Percentiles rank a stretch among this genome's conserved stretches.
Evolutionary conservation across 2,113 vertebrate genomes (phyloP).

Genomic region (Butorides virescens): DNA sequence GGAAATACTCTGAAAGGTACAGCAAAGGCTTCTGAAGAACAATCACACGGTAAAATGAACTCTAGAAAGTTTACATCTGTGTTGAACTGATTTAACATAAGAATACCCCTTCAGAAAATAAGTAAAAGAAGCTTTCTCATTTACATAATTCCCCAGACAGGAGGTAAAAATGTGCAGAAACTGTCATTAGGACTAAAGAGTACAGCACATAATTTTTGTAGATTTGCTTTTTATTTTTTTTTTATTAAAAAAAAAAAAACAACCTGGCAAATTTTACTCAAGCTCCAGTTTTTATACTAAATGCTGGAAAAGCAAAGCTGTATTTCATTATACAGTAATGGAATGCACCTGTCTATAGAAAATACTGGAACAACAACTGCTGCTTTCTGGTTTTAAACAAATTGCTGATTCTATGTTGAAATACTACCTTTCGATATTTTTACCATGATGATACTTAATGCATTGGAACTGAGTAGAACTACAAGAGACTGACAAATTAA

Average conservation of each 20-base stretch:
- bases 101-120: not conserved
- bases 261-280: not conserved
- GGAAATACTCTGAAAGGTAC: not conserved
- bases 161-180: not conserved
- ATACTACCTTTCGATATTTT: not conserved
- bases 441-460: not conserved
- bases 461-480: not conserved
- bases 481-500: not conserved
- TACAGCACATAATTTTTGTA: not conserved
- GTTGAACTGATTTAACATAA: not conserved
- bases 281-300: not conserved
- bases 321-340: not conserved
- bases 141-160: not conserved
- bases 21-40: not conserved
- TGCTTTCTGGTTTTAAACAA: slow-evolving; percentile 27
- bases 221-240: slow-evolving; percentile 11
- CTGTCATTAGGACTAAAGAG: not conserved
- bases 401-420: not conserved
- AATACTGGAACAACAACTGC: not conserved
- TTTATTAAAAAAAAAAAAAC: not conserved
- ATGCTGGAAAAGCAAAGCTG: slow-evolving; percentile 12
- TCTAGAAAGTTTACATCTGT: not conserved
- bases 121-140: not conserved
- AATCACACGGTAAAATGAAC: not conserved
- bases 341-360: not conserved